Evolutionary conservation across 1,140 invertebrate species (phyloP), one percentile per base, ranked within the genome.

Genomic region (Eriocheir sinensis): DNA sequence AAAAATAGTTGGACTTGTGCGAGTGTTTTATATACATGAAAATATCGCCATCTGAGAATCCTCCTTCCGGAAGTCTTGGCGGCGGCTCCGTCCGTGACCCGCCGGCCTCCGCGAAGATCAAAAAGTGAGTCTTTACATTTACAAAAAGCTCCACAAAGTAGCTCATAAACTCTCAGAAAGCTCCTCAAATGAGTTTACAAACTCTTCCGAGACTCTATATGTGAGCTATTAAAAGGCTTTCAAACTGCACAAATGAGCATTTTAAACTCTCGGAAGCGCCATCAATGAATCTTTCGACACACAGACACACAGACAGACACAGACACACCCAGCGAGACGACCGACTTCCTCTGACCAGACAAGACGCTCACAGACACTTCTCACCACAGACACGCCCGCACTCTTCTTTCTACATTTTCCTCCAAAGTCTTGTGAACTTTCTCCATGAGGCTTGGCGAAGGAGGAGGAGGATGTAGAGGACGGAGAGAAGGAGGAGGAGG

Each of bases 81-180:
- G 60, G 60, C 27, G 60, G 60, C 6, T 72, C 0, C n/a, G 8
- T 72, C 60, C 60, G n/a, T n/a, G n/a, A 72, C 27, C 17, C 60
- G 27, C 60, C 4, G n/a, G 60, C 21, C 27, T 72, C 60, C 21
- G n/a, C 4, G 27, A 72, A 72, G 60, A 72, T 72, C 60, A n/a
- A 72, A 72, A 72, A 72, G n/a, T 72, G 17, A 72, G 60, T 72
- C 60, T 72, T 72, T 72, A 72, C 60, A 72, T 72, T 72, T 72
- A 72, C 60, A 72, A 72, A 72, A 72, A 72, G 60, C 60, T 72
- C 60, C 60, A 72, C 60, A 72, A 72, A 72, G 60, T 72, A 72
- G 60, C 21, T 72, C 60, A 72, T n/a, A 72, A 72, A 72, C 27
- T 72, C 27, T 21, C 60, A 72, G 60, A 72, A 72, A 72, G 60